Conservation (phyloP, 2,797 vertebrate species). For the Myotis daubentonii region DNA sequence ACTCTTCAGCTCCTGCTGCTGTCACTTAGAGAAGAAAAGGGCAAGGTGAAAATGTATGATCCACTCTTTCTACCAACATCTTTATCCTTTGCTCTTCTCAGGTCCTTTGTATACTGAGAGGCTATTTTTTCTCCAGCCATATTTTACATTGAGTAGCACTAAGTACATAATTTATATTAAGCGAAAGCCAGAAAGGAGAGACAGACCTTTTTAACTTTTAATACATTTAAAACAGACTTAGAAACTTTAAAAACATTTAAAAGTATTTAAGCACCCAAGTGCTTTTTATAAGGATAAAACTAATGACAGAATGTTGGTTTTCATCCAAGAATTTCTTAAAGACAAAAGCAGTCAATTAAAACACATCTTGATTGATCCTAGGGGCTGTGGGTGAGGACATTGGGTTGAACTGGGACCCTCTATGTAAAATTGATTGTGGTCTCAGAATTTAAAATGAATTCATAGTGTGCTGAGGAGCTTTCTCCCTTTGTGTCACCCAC, state of each 20-base stretch:
- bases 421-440: neutral
- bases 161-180: neutral
- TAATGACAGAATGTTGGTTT: conserved; percentile 8
- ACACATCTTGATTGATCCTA: neutral
- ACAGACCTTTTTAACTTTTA: neutral
- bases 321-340: neutral
- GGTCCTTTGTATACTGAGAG: neutral
- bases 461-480: neutral
- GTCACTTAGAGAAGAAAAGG: neutral
- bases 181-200: neutral
- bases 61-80: neutral
- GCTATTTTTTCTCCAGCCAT: neutral
- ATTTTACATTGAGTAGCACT: neutral
- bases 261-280: conserved; percentile 4
- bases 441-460: neutral
- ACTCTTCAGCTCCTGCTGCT: neutral
- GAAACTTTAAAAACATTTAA: conserved; percentile 15
- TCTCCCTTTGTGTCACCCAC: neutral
- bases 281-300: neutral
- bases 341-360: neutral
- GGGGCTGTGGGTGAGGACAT: neutral
- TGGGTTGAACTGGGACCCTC: neutral
- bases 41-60: neutral
- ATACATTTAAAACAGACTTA: neutral
- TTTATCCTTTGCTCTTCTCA: neutral